Percentiles rank a stretch among this genome's conserved stretches.
phyloP scores from a whole-genome alignment of 2,113 vertebrate species.

The Alligator sinensis region DNA sequence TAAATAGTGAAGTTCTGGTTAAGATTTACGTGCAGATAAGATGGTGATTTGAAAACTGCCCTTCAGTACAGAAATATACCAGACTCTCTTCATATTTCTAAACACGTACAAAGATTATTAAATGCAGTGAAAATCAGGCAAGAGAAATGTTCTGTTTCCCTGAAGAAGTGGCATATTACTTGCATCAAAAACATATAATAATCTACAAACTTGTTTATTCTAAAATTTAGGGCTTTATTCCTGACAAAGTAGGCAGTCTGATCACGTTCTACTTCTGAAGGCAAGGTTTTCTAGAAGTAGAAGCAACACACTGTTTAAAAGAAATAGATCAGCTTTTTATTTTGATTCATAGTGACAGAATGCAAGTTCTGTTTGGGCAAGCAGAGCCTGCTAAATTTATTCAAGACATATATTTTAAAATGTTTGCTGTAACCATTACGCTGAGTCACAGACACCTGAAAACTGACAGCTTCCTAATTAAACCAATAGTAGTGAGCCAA shows the following conservation, averaged over 20 bases:
- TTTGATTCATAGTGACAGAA: slow-evolving; percentile 40
- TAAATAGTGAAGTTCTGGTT: background rate
- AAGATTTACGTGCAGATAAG: slow-evolving; percentile 4
- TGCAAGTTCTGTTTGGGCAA: slow-evolving; percentile 23
- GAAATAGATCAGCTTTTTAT: slow-evolving; percentile 10
- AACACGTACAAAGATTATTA: background rate
- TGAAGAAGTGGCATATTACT: background rate
- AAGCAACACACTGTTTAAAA: background rate
- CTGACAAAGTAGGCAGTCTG: accelerated
- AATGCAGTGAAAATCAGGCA: background rate
- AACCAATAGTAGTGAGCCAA: background rate
- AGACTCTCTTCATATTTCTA: background rate
- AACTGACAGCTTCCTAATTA: slow-evolving; percentile 13
- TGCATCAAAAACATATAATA: background rate
- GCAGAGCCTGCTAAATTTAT: background rate
- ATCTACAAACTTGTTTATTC: background rate
- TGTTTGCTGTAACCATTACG: background rate
- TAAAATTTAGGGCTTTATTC: background rate
- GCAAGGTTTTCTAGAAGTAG: background rate
- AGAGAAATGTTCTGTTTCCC: background rate
- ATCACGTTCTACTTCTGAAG: background rate
- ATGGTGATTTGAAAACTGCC: slow-evolving; percentile 2
- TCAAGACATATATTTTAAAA: slow-evolving; percentile 8
- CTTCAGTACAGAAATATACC: background rate
- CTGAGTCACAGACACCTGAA: background rate